These are phyloP conservation scores for Caenorhabditis sp. DNA, from an alignment of 2,888 invertebrate genomes.

Conservation along the genomic window DNA sequence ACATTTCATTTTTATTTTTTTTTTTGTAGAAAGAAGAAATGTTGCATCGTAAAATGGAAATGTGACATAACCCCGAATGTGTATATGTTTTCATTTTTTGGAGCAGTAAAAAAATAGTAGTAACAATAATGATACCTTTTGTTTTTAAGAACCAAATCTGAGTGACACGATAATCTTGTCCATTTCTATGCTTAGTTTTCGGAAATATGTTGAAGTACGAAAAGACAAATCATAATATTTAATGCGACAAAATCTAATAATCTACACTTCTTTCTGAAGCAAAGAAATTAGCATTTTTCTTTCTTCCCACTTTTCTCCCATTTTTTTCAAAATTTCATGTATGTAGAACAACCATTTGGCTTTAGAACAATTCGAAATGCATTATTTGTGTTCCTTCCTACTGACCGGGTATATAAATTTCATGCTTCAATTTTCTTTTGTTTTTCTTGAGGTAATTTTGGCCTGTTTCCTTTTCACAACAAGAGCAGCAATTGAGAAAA, in stretches of 20 bases:
- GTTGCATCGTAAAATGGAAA: background rate
- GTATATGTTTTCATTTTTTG: background rate
- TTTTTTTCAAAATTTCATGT: background rate
- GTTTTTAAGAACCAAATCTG: background rate
- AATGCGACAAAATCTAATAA: background rate
- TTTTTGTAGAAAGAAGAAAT: background rate
- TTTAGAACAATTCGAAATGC: background rate
- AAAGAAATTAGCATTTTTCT: background rate
- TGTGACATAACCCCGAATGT: background rate
- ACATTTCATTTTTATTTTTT: background rate
- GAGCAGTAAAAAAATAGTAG: background rate
- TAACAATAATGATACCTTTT: background rate
- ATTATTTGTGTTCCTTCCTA: background rate
- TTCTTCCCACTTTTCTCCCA: background rate
- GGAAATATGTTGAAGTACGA: no score
- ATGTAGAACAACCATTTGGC: no score
- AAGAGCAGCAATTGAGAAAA: background rate
- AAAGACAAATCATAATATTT: no score
- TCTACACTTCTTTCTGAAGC: background rate
- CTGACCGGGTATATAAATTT: no score
- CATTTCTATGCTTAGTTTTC: background rate
- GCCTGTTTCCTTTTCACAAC: background rate
- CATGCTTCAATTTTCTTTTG: no score
- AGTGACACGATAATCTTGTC: background rate
- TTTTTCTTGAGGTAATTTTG: background rate